These are phyloP conservation scores for Austrolebias charrua DNA, from an alignment of 2,797 vertebrate genomes.

Conservation along the genomic window DNA sequence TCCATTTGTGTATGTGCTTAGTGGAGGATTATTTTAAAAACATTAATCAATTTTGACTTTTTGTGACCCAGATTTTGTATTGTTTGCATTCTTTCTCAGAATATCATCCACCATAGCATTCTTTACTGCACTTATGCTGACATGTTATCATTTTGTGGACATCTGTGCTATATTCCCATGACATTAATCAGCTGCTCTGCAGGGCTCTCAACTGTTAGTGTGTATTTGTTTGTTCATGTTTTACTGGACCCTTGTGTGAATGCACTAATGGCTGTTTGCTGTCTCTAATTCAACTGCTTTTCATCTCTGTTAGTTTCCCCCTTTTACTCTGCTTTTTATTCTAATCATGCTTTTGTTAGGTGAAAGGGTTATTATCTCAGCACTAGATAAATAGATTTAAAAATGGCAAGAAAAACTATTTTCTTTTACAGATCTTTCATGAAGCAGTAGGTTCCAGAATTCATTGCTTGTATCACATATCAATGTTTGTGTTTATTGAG, in stretches of 20 bases:
- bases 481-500: too few species aligned
- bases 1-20: background rate
- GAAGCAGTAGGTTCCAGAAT: background rate
- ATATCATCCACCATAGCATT: slow-evolving; percentile 19
- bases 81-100: slow-evolving; percentile 41
- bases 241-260: slow-evolving; percentile 27
- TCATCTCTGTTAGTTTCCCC: slow-evolving; percentile 12
- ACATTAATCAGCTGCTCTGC: slow-evolving; percentile 51
- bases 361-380: slow-evolving; percentile 41
- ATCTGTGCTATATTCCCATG: slow-evolving; percentile 62
- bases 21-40: slow-evolving; percentile 17
- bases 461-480: slow-evolving; percentile 9
- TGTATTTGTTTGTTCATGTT: slow-evolving; percentile 12
- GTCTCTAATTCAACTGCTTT: slow-evolving; percentile 41
- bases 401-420: background rate
- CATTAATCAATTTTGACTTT: background rate
- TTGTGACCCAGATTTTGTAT: slow-evolving; percentile 14
- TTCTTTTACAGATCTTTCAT: background rate
- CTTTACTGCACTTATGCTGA: slow-evolving; percentile 28
- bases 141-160: slow-evolving; percentile 41
- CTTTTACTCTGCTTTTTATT: slow-evolving; percentile 22
- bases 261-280: slow-evolving; percentile 40
- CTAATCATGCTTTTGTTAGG: slow-evolving; percentile 22
- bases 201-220: slow-evolving; percentile 38
- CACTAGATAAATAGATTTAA: slow-evolving; percentile 10